phyloP scores from a whole-genome alignment of 92 coral and sea anemone species.

The Phenganax subtilis region DNA sequence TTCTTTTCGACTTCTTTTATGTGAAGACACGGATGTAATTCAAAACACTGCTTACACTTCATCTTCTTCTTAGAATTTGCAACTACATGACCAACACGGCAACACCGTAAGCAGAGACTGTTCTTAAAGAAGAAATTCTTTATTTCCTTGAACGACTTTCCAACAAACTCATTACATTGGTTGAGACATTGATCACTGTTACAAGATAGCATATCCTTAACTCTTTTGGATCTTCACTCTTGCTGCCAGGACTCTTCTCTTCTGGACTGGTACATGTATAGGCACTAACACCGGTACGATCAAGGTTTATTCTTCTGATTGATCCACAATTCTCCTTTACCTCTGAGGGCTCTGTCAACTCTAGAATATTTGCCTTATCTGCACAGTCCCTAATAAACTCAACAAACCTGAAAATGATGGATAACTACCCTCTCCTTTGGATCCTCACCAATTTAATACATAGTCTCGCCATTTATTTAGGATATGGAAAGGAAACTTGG shows the following conservation, averaged over 20 bases:
- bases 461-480: slow-evolving; percentile 57
- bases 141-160: slow-evolving; percentile 40
- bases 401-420: slow-evolving; percentile 26
- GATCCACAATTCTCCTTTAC: slow-evolving; percentile 30
- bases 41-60: slow-evolving; percentile 41
- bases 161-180: slow-evolving; percentile 36
- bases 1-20: slow-evolving; percentile 9
- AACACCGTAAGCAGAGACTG: slow-evolving; percentile 48
- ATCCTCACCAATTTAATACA: slow-evolving; percentile 32
- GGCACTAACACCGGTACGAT: slow-evolving; percentile 26
- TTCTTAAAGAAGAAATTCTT: slow-evolving; percentile 50
- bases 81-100: slow-evolving; percentile 40
- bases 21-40: slow-evolving; percentile 50
- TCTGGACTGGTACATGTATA: slow-evolving; percentile 29
- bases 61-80: slow-evolving; percentile 38
- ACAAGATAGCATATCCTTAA: slow-evolving; percentile 21
- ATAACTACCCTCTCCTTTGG: slow-evolving; percentile 39
- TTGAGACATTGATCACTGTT: slow-evolving; percentile 41
- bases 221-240: slow-evolving; percentile 11
- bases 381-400: slow-evolving; percentile 38
- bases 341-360: slow-evolving; percentile 38
- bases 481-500: slow-evolving; percentile 37
- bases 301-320: slow-evolving; percentile 12
- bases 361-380: slow-evolving; percentile 44
- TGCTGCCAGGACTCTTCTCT: slow-evolving; percentile 17